phyloP scores from a whole-genome alignment of 2,888 invertebrate genomes.

The Drosophila neonasuta region DNA sequence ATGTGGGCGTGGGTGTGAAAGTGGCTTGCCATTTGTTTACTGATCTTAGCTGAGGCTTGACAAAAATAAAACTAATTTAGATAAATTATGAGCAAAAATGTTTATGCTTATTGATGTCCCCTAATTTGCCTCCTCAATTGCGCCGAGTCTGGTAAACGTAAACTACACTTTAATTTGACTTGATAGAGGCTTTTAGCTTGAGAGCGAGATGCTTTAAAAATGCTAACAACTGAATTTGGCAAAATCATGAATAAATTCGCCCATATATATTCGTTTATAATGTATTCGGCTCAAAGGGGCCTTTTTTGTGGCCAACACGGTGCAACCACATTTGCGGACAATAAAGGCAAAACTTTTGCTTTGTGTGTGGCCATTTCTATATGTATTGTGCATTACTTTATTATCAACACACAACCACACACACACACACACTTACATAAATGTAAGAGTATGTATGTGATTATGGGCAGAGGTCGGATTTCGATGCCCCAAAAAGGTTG shows the following conservation, averaged over 20 bases:
- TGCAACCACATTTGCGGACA: slow-evolving; percentile 57
- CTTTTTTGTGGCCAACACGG: slow-evolving; percentile 33
- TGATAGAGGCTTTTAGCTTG: slow-evolving; percentile 14
- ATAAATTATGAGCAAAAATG: slow-evolving; percentile 62
- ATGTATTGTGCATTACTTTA: slow-evolving; percentile 48
- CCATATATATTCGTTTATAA: slow-evolving; percentile 23
- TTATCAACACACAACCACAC: slow-evolving; percentile 10
- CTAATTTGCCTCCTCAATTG: slow-evolving; percentile 38
- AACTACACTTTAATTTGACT: not conserved
- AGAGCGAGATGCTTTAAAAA: slow-evolving; percentile 16
- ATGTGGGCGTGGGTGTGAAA: slow-evolving; percentile 3
- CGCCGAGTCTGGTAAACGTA: not conserved
- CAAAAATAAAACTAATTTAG: slow-evolving; percentile 63
- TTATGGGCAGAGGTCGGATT: slow-evolving; percentile 22
- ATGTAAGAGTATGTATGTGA: slow-evolving; percentile 1
- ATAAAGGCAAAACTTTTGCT: slow-evolving; percentile 65
- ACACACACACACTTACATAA: slow-evolving; percentile 15
- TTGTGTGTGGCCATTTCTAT: slow-evolving; percentile 57
- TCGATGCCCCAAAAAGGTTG: slow-evolving; percentile 29
- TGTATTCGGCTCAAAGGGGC: slow-evolving; percentile 39
- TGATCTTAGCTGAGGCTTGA: slow-evolving; percentile 57
- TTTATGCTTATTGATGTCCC: slow-evolving; percentile 55
- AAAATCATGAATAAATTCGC: slow-evolving; percentile 36
- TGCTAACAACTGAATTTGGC: slow-evolving; percentile 21
- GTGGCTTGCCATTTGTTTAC: slow-evolving; percentile 56